Percentiles rank a stretch among this genome's conserved stretches.
phyloP scores from a whole-genome alignment of 1,140 invertebrate genomes.

The Rhagoletis zephyria region DNA sequence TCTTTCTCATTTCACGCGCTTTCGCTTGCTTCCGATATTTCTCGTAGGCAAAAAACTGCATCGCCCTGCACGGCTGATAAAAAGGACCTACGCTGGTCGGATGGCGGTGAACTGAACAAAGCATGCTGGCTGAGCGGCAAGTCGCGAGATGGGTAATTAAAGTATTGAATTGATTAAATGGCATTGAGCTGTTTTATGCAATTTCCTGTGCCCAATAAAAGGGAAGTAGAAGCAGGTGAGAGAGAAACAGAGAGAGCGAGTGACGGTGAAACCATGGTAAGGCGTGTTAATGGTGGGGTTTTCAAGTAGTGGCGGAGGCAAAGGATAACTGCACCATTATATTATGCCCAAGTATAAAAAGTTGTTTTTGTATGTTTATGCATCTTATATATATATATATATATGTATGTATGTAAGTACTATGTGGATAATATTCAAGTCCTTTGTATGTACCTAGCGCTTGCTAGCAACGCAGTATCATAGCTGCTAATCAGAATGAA shows the following conservation, averaged over 20 bases:
- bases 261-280: too few relatives aligned
- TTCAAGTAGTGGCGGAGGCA: too few relatives aligned
- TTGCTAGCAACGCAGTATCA: neutral
- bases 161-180: conserved; percentile 44
- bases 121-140: neutral
- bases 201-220: neutral
- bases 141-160: conserved; percentile 28
- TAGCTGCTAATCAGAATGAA: neutral
- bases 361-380: too few relatives aligned
- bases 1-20: too few relatives aligned
- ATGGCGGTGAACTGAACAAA: neutral
- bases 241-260: too few relatives aligned
- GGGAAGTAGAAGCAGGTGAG: neutral
- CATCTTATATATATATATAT: too few relatives aligned
- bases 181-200: conserved; percentile 23
- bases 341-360: too few relatives aligned
- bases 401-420: neutral
- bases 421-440: too few relatives aligned
- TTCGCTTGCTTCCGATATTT: neutral
- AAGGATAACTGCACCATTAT: too few relatives aligned
- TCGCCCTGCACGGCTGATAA: neutral
- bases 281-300: too few relatives aligned
- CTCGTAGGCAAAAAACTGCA: neutral
- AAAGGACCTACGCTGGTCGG: neutral
- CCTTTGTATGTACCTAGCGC: too few relatives aligned